Evolutionary conservation across 2,888 invertebrate genomes (phyloP), one percentile per base, ranked within the genome.

Genomic region (Acronicta aceris): DNA sequence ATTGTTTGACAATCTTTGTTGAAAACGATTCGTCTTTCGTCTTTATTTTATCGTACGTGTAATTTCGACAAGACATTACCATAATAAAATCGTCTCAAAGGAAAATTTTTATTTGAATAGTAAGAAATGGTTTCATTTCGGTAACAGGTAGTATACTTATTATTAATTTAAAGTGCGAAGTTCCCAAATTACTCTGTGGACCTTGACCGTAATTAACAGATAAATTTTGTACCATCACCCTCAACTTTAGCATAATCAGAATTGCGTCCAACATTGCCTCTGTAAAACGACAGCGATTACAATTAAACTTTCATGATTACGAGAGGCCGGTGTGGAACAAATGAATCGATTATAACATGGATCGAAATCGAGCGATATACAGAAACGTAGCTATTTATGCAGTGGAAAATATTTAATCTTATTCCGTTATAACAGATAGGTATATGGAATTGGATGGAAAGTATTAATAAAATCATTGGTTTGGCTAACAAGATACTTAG

Each of bases 261-360:
- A 55, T 43, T 42, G 13, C 4, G 33, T 40, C 8, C 8, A 40
- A 46, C 59, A 57, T 17, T 38, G 17, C 41, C 10, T 47, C n/a
- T 55, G 51, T 59, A 9, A 16, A 46, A 57, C 27, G 33, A 57
- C 56, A 38, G 38, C 27, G 50, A 49, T 62, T 48, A 66, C 41
- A 62, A 51, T 55, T 33, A 53, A 56, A 59, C 45, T 56, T 58
- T 59, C 16, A 59, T 74, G 60, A 71, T 62, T 60, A 30, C 48
- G 43, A 71, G 59, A 48, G 51, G 16, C 47, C 40, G 48, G 43
- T 38, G 61, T 59, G 60, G 56, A 65, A 78, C 71, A 53, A 74
- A 74, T 74, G 38, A 67, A 71, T 55, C 63, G 61, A 67, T 74
- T 78, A 65, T 65, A 75, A 65, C 52, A 59, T 57, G 75, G 56